These are phyloP conservation scores for Falco naumanni DNA, from an alignment of 2,797 vertebrate genomes.

Conservation along the genomic window DNA sequence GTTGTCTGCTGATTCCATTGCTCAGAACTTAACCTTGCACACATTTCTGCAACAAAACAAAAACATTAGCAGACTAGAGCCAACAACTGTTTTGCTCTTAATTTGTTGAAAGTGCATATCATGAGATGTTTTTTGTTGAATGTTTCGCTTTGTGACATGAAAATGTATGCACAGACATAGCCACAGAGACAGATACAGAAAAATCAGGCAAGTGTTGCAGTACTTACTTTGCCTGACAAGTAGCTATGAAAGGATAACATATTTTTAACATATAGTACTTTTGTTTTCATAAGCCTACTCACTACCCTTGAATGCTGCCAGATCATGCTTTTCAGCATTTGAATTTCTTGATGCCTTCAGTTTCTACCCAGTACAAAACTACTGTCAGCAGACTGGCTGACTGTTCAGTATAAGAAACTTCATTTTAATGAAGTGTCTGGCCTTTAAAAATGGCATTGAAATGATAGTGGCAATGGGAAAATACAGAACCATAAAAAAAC, in stretches of 20 bases:
- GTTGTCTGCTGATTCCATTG: background rate
- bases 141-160: background rate
- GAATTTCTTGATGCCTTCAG: background rate
- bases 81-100: background rate
- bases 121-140: background rate
- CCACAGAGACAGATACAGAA: background rate
- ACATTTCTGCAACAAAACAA: background rate
- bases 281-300: background rate
- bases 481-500: background rate
- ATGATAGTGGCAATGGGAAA: background rate
- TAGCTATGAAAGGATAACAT: background rate
- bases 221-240: background rate
- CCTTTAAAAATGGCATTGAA: background rate
- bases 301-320: background rate
- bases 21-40: background rate
- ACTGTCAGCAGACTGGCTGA: background rate
- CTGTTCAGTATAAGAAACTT: background rate
- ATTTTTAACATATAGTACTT: background rate
- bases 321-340: background rate
- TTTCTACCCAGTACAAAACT: background rate
- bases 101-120: background rate
- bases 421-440: background rate
- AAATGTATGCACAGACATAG: background rate
- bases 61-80: background rate
- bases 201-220: background rate